A percentile compares a stretch with the other conserved stretches of the same genome.
Evolutionary conservation across 2,797 vertebrate genomes (phyloP).

Genomic region (Phrynocephalus guinanensis): DNA sequence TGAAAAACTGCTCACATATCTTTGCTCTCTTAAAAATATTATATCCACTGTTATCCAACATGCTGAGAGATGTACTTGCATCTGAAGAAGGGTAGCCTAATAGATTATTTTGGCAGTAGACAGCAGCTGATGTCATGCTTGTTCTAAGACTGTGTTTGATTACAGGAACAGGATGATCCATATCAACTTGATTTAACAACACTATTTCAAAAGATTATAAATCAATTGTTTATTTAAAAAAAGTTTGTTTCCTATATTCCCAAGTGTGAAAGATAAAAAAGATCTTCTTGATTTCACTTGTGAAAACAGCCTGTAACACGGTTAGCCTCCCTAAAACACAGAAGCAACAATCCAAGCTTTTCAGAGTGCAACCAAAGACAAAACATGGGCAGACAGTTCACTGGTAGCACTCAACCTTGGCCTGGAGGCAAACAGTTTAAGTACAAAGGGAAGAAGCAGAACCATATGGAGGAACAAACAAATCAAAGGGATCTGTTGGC

Average conservation of each 20-base stretch:
- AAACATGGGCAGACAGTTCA: slow-evolving; percentile 18
- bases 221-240: not conserved
- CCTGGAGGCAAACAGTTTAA: slow-evolving; percentile 25
- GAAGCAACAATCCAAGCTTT: slow-evolving; percentile 21
- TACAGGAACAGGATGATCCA: not conserved
- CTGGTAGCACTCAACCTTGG: slow-evolving; percentile 8
- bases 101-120: not conserved
- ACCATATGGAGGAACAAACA: slow-evolving; percentile 5
- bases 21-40: too few relatives aligned
- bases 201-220: not conserved
- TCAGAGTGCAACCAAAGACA: slow-evolving; percentile 3
- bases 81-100: not conserved
- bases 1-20: not conserved
- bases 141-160: not conserved
- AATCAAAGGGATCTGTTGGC: not conserved
- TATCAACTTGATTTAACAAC: not conserved
- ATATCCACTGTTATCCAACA: not conserved
- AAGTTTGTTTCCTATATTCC: not conserved
- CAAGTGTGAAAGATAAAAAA: not conserved
- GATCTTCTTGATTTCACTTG: not conserved
- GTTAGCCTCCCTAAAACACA: not conserved
- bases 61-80: not conserved
- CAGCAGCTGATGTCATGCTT: not conserved
- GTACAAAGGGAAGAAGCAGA: not conserved
- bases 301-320: not conserved